A percentile compares a stretch with the other conserved stretches of the same genome.
Evolutionary conservation across 2,797 vertebrate genomes (phyloP).

Genomic region (Macroramphosus scolopax): DNA sequence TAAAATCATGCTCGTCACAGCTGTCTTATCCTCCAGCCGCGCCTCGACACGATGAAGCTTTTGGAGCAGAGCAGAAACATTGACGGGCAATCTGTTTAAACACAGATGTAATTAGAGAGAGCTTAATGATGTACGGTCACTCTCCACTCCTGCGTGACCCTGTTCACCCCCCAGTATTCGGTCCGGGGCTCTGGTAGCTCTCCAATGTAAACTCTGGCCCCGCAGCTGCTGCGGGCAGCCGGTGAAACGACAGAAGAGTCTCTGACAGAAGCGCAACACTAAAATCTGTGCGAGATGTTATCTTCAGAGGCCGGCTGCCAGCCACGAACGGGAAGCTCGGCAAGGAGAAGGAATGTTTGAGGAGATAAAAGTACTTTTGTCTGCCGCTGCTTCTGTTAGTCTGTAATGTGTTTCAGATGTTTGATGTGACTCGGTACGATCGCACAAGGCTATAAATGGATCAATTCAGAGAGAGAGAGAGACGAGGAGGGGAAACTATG

Average conservation of each 20-base stretch:
- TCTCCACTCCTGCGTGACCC: constrained; percentile 12
- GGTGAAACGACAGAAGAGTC: too few species aligned
- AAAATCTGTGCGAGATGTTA: constrained; percentile 1
- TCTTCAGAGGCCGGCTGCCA: too few species aligned
- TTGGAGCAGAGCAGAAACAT: too few species aligned
- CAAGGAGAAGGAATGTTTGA: constrained; percentile 7
- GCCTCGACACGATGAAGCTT: too few species aligned
- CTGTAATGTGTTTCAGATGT: constrained; percentile 29
- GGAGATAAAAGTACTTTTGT: background rate
- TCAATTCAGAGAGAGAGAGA: constrained; percentile 17
- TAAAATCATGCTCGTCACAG: constrained; percentile 37
- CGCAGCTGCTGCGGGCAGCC: background rate
- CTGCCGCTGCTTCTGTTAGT: constrained; percentile 17
- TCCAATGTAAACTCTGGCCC: constrained; percentile 7
- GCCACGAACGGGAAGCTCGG: background rate
- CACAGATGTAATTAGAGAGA: constrained; percentile 9
- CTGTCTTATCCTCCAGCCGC: constrained; percentile 25
- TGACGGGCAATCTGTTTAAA: too few species aligned
- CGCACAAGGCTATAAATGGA: constrained; percentile 40
- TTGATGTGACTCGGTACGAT: constrained; percentile 34
- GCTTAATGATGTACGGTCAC: constrained; percentile 13
- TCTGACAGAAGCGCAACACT: too few species aligned
- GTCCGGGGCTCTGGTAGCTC: constrained; percentile 8
- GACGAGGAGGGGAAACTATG: constrained; percentile 1
- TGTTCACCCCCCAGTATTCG: constrained; percentile 12